Evolutionary conservation across 2,888 invertebrate genomes (phyloP).

Genomic region (Philopedon plagiatum): DNA sequence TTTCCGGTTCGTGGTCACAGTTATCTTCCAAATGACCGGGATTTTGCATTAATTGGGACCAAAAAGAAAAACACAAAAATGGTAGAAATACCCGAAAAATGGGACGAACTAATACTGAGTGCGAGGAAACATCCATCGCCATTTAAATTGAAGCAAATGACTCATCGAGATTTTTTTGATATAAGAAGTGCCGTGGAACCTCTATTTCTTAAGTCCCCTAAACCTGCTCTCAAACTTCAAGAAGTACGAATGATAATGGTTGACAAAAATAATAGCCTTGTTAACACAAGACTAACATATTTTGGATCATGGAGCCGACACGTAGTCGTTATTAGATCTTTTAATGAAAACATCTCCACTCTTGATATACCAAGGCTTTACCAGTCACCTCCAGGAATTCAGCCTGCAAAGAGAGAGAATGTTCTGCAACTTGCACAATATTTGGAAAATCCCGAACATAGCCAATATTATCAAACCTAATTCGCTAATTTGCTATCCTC

Average conservation of each 20-base stretch:
- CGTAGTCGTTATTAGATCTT: neutral
- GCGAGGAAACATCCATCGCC: conserved; percentile 21
- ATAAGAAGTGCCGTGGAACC: conserved; percentile 12
- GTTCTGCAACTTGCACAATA: conserved; percentile 14
- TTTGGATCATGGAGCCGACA: neutral
- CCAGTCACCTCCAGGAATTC: conserved; percentile 5
- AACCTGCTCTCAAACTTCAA: conserved; percentile 17
- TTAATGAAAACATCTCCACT: conserved; percentile 5
- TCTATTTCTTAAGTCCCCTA: conserved; percentile 14
- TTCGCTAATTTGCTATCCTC: conserved; percentile 11
- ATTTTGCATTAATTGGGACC: conserved; percentile 32
- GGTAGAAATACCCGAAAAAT: neutral
- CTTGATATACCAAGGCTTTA: conserved; percentile 8
- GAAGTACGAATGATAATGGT: conserved; percentile 9
- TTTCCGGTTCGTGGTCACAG: conserved; percentile 44
- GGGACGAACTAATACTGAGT: conserved; percentile 5
- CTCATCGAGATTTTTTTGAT: conserved; percentile 6
- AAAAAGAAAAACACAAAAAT: conserved; percentile 7
- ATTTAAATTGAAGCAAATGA: conserved; percentile 6
- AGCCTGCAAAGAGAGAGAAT: conserved; percentile 2
- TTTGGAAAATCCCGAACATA: conserved; percentile 7
- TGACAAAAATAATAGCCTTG: conserved; percentile 2
- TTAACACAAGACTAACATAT: neutral
- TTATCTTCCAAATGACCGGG: conserved; percentile 39
- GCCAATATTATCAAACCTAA: neutral